Percentiles rank a stretch among this genome's conserved stretches.
These are phyloP conservation scores for Pogoniulus pusillus DNA, from an alignment of 2,797 vertebrate species.

Conservation along the genomic window DNA sequence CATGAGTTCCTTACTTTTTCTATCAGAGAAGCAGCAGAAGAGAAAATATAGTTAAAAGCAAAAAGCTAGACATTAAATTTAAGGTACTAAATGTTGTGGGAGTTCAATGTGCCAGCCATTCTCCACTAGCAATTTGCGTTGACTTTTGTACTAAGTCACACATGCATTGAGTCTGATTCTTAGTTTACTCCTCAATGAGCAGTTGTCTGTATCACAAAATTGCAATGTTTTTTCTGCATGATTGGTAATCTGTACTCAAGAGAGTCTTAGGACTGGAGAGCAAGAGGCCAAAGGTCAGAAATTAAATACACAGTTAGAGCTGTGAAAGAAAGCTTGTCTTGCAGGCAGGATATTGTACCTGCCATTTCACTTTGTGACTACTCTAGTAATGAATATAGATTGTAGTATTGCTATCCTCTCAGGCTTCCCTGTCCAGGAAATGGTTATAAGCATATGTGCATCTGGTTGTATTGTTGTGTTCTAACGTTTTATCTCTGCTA, in stretches of 20 bases:
- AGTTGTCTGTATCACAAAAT: not conserved
- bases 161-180: not conserved
- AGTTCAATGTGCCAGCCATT: not conserved
- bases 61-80: not conserved
- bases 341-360: not conserved
- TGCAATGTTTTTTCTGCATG: conserved; percentile 3
- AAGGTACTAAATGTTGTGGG: not conserved
- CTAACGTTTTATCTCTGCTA: not conserved
- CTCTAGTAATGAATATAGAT: not conserved
- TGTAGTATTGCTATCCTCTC: not conserved
- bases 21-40: not conserved
- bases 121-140: not conserved
- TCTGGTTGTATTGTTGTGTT: not conserved
- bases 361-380: not conserved
- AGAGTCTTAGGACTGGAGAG: not conserved
- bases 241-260: not conserved
- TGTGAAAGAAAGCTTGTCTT: not conserved
- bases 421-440: not conserved
- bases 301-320: not conserved
- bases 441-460: accelerated
- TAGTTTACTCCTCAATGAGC: conserved; percentile 21
- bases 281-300: not conserved
- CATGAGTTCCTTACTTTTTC: not conserved
- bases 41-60: not conserved
- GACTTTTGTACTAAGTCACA: not conserved